Conservation (phyloP, 2,888 invertebrate species). For the Rhimphoctona megacephalus region DNA sequence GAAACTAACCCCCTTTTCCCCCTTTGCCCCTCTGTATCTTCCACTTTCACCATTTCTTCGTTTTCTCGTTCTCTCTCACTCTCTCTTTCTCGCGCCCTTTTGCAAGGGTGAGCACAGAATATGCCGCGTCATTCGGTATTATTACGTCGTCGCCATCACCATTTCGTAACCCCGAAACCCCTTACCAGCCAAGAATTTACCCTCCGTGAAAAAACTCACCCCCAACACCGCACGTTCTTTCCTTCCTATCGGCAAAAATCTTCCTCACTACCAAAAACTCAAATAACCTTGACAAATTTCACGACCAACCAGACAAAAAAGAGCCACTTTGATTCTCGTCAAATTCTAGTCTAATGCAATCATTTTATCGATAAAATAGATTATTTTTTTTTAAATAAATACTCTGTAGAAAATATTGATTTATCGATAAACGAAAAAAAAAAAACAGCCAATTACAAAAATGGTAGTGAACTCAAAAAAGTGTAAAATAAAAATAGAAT, state of each 20-base stretch:
- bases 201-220: constrained; percentile 7
- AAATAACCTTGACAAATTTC: constrained; percentile 14
- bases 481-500: too few relatives aligned
- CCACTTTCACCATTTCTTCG: constrained; percentile 68
- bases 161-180: constrained; percentile 72
- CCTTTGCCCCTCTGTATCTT: constrained; percentile 63
- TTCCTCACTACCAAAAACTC: background rate
- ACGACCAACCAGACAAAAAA: background rate
- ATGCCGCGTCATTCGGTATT: constrained; percentile 82
- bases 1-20: constrained; percentile 63
- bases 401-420: background rate
- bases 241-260: background rate
- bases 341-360: background rate
- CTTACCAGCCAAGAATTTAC: constrained; percentile 63
- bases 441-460: too few relatives aligned
- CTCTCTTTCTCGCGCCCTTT: constrained; percentile 50
- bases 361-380: background rate
- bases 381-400: background rate
- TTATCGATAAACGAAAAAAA: too few relatives aligned
- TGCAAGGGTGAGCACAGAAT: constrained; percentile 69
- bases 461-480: too few relatives aligned
- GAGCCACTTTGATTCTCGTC: background rate
- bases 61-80: constrained; percentile 58
- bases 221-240: background rate
- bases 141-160: constrained; percentile 81